Base-by-base conservation (phyloP, 2,888 invertebrate genomes). In the Campaea margaritaria region DNA sequence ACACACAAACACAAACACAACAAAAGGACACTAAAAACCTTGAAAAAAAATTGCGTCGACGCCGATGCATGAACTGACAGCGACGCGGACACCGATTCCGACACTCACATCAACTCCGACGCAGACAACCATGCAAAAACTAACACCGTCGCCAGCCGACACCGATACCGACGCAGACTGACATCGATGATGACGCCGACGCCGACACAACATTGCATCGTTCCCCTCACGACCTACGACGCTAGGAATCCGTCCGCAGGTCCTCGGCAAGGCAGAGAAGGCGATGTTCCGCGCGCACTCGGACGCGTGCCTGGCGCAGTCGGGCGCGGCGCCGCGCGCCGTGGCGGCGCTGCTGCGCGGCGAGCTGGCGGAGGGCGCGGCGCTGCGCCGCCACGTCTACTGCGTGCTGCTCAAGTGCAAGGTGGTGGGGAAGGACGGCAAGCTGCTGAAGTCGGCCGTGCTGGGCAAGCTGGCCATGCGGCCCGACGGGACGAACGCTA, bases 201-300 rank as follows among this genome's bases (percentile, higher is more conserved):
- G n/a, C n/a, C n/a, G n/a, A n/a, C n/a, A n/a, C n/a, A 34, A 34
- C 10, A 10, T 34, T 34, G 10, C 4, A n/a, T n/a, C n/a, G n/a
- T n/a, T n/a, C n/a, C n/a, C n/a, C n/a, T n/a, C n/a, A n/a, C n/a
- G n/a, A n/a, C n/a, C n/a, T n/a, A n/a, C n/a, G 5, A 21, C 21
- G 2, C 3, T 21, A 21, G 21, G 21, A 21, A 21, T 21, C 21
- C 3, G 21, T 21, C 21, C 5, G 21, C 21, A 89, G 89, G 66
- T 73, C 12, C 67, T 89, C 16, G 87, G 89, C 53, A 91, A 91
- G 55, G 86, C 86, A 42, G 87, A 89, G 69, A 81, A 81, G 67
- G 87, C 87, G 58, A 89, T 91, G 91, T 87, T 92, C 76, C 87
- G 84, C 46, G 79, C 82, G 46, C 91, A 92, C 73, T 91, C 89